phyloP scores from a whole-genome alignment of 2,888 invertebrate genomes.

The Lissonota sp. region DNA sequence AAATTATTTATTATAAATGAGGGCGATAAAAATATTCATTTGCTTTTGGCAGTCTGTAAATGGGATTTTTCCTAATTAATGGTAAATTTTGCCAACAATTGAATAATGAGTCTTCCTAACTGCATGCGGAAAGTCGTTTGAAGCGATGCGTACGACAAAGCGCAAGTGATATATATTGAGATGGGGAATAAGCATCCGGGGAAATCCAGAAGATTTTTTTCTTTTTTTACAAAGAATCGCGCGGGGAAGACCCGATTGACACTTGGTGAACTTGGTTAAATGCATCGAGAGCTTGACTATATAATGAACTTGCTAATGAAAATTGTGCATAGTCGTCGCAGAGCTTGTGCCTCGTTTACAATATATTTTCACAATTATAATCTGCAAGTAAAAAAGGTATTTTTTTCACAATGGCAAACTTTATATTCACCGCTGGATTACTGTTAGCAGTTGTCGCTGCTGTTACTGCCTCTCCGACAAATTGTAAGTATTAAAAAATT shows the following conservation, averaged over 20 bases:
- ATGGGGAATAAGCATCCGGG: not conserved
- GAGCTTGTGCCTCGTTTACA: not conserved
- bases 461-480: conserved; percentile 51
- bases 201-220: conserved; percentile 20
- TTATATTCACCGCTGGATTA: conserved; percentile 59
- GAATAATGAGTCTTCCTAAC: not conserved
- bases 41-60: no score
- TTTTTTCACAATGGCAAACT: conserved; percentile 52
- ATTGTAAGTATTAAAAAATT: conserved; percentile 28
- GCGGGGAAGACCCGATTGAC: conserved; percentile 13
- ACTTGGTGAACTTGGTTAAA: not conserved
- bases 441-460: conserved; percentile 49
- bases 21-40: not conserved
- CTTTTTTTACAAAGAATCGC: not conserved
- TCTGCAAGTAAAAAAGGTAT: not conserved
- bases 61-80: no score
- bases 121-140: not conserved
- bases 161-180: not conserved
- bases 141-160: not conserved
- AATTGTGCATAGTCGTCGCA: conserved; percentile 4
- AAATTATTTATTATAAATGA: no score
- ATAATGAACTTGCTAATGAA: conserved; percentile 8
- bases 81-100: no score
- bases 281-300: conserved; percentile 2
- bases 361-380: not conserved